Evolutionary conservation across 2,113 vertebrate species (phyloP), one percentile per base, ranked within the genome.

Genomic region (Bubo scandiacus): DNA sequence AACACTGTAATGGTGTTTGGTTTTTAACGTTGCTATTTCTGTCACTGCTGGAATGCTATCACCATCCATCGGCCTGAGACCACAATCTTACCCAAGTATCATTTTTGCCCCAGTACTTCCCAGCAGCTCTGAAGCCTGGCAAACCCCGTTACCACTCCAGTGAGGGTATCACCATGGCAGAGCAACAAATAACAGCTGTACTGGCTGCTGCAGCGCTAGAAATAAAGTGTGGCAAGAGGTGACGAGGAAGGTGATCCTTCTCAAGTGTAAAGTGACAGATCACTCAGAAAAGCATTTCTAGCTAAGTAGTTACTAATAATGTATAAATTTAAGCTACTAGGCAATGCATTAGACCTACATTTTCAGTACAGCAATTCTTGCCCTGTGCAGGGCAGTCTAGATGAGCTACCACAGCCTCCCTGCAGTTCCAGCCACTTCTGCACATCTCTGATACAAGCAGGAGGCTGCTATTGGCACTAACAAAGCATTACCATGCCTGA

Each of bases 141-240:
- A 57, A 49, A 16, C 15, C 32, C 38, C 3, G 1, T 29, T 34
- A 62, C 59, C 67, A 54, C n/a, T 36, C 10, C 27, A 22, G 1
- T 0, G 0, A 1, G 8, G 36, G 16, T 21, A 38, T 25, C 63
- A 26, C 36, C 12, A 2, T 1, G 19, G 27, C 45, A 68, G 34
- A 88, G 40, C n/a, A 70, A 25, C 27, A 63, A 32, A 5, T 1
- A 89, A 49, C 10, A 66, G 72, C 10, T 34, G 72, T 12, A 15
- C 21, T 4, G 81, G 61, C 38, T 62, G 73, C 55, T 23, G 58
- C 10, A 1, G 42, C 3, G 1, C 29, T 23, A 45, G 43, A 72
- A 90, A 16, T n/a, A 67, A 62, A 21, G 59, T 1, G 0, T 2
- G 5, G 19, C 10, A 34, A 78, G 45, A 78, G 12, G 38, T 14